A percentile compares a stretch with the other conserved stretches of the same genome.
phyloP scores from a whole-genome alignment of 2,797 vertebrate species.

The Garrulus glandarius region DNA sequence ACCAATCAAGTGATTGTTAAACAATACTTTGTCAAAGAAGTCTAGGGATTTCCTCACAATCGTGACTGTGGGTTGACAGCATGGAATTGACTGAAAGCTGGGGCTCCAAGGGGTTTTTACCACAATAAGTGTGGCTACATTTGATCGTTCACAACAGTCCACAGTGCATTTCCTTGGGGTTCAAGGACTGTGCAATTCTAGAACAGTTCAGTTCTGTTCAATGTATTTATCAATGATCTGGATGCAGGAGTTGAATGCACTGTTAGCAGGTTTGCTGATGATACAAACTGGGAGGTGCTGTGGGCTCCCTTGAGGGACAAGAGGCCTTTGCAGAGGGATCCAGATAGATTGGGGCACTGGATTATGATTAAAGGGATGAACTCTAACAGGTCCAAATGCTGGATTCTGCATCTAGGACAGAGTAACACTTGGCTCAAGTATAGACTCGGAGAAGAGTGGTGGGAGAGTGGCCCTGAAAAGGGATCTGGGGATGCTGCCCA shows the following conservation, averaged over 20 bases:
- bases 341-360: background rate
- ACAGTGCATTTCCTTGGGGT: background rate
- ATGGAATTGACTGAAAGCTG: background rate
- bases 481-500: background rate
- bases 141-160: background rate
- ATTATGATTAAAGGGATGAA: background rate
- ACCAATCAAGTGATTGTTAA: background rate
- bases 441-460: background rate
- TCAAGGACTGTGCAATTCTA: background rate
- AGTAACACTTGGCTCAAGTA: background rate
- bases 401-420: background rate
- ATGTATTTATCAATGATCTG: accelerated
- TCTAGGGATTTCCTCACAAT: background rate
- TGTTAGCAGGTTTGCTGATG: background rate
- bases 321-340: background rate
- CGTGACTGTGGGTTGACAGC: background rate
- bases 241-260: background rate
- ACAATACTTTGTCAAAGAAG: background rate
- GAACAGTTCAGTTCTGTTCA: background rate
- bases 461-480: background rate
- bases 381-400: background rate
- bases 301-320: background rate
- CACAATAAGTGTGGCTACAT: background rate
- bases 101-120: background rate
- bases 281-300: background rate